Conservation (phyloP, 2,888 invertebrate species). For the Coleophora deauratella region DNA sequence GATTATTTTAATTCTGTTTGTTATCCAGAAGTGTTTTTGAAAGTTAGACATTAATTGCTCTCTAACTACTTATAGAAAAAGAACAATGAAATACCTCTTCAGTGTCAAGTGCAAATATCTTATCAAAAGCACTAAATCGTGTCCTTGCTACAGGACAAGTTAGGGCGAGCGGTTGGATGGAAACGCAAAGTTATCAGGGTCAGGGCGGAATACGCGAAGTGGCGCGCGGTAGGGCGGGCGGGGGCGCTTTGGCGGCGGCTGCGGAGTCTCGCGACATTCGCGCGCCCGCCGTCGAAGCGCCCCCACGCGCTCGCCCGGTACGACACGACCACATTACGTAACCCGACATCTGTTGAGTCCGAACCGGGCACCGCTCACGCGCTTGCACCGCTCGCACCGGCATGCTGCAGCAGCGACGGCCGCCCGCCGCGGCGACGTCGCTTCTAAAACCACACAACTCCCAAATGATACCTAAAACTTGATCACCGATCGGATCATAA, state of each 20-base stretch:
- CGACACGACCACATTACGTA: slow-evolving; percentile 52
- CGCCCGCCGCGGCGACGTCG: slow-evolving; percentile 26
- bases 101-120: too few relatives aligned
- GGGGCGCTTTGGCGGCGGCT: slow-evolving; percentile 24
- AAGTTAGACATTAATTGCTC: too few relatives aligned
- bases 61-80: too few relatives aligned
- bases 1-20: too few relatives aligned
- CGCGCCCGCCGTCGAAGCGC: slow-evolving; percentile 53
- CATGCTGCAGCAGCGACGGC: slow-evolving; percentile 41
- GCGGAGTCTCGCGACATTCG: slow-evolving; percentile 51
- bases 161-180: slow-evolving; percentile 16
- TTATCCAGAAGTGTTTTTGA: too few relatives aligned
- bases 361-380: slow-evolving; percentile 41
- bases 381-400: slow-evolving; percentile 56
- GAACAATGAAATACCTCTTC: too few relatives aligned
- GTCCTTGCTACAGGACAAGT: slow-evolving; percentile 24
- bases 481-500: slow-evolving; percentile 4
- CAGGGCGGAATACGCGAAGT: slow-evolving; percentile 23
- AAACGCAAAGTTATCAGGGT: slow-evolving; percentile 14
- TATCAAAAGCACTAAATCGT: slow-evolving; percentile 16
- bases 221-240: slow-evolving; percentile 18
- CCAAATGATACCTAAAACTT: slow-evolving; percentile 40
- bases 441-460: slow-evolving; percentile 35
- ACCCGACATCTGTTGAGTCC: slow-evolving; percentile 67
- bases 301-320: slow-evolving; percentile 45